phyloP scores from a whole-genome alignment of 2,113 vertebrate genomes.

The Tautogolabrus adspersus region DNA sequence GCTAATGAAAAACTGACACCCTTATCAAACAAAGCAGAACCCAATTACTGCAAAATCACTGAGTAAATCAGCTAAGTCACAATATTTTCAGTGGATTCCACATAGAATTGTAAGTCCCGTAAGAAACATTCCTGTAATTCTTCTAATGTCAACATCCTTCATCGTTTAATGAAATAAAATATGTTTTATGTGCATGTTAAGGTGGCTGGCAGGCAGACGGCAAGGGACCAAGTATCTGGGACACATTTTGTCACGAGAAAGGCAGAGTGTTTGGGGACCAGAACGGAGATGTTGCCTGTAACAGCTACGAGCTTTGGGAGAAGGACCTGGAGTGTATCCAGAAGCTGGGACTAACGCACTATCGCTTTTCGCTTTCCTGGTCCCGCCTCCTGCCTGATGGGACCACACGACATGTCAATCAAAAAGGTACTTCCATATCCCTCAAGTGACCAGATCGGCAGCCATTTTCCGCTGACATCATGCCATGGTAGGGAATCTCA shows the following conservation, averaged over 20 bases:
- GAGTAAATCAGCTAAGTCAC: too few species aligned
- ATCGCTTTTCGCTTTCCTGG: conserved; percentile 96
- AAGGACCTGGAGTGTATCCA: conserved; percentile 95
- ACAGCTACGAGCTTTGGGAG: conserved; percentile 95
- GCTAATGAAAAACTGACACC: too few species aligned
- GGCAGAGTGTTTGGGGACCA: conserved; percentile 91
- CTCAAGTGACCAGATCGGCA: background rate
- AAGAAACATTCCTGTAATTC: conserved; percentile 1
- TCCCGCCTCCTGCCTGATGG: conserved; percentile 95
- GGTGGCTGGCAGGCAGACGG: conserved; percentile 92
- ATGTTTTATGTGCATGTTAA: conserved; percentile 57
- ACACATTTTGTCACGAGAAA: conserved; percentile 92
- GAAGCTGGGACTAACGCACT: conserved; percentile 95
- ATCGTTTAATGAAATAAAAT: conserved; percentile 17
- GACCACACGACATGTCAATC: conserved; percentile 90
- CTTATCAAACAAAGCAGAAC: too few species aligned
- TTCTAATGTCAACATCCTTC: background rate
- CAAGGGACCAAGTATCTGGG: conserved; percentile 91
- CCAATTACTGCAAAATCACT: too few species aligned
- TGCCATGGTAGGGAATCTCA: background rate
- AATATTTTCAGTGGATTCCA: background rate
- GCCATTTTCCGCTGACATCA: background rate
- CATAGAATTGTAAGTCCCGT: conserved; percentile 9
- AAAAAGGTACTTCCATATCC: conserved; percentile 85
- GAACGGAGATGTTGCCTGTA: conserved; percentile 91